Base-by-base conservation (phyloP, 2,888 invertebrate genomes). In the Leptura quadrifasciata region DNA sequence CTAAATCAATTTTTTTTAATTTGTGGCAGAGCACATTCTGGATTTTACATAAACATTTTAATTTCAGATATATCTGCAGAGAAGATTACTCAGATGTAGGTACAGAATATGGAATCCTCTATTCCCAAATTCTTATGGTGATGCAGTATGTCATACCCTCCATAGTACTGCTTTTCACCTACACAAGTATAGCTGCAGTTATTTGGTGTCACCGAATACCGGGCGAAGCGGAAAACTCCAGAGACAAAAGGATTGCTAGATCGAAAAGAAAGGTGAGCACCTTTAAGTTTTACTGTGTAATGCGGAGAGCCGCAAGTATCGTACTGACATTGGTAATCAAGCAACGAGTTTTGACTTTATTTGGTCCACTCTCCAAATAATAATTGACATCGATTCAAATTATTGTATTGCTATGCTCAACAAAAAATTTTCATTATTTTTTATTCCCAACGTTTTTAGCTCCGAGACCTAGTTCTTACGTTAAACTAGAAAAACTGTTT, bases 201-300 rank as follows among this genome's bases (percentile, higher is more conserved):
- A 96, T 97, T 60, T 97, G 97, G 96, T 96, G 96, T 21, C 95
- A 95, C 80, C 91, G 94, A 52, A 94, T 95, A 8, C 97, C 97
- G 0, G 97, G 97, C 0, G 97, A 97, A 88, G 97, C 97, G 0
- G 95, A 96, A 86, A 94, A 94, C 77, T 93, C 92, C 6, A 90
- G 97, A 60, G 97, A 97, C 90, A 93, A 94, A 81, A 91, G 96
- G 63, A 93, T 97, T 90, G 96, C 96, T 10, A 93, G 94, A 80
- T 96, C 96, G 1, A 97, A 97, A 88, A 91, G 95, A 89, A 97
- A 97, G 94, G 97, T 97, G 90, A 89, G 88, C n/a, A 5, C n/a
- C 12, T 39, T 6, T 31, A 31, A 31, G 0, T 31, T 31, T 31
- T n/a, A n/a, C n/a, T n/a, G n/a, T n/a, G n/a, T n/a, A n/a, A n/a